Evolutionary conservation across 2,113 vertebrate species (phyloP).

Genomic region (Pachycephala philippinensis): DNA sequence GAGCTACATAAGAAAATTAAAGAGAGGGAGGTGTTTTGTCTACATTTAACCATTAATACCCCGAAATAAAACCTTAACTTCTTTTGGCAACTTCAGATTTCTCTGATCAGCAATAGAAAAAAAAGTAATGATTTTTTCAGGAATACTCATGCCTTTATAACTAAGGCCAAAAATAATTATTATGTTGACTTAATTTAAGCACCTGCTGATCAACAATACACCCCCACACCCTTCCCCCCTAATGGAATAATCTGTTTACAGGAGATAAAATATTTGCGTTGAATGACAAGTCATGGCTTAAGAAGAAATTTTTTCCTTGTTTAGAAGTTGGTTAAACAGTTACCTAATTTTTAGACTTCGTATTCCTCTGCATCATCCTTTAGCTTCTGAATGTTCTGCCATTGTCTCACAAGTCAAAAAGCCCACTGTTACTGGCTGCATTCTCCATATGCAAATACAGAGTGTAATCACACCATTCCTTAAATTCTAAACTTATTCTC

Average conservation of each 20-base stretch:
- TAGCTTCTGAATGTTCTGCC: not conserved
- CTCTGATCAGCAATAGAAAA: not conserved
- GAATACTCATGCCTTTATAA: not conserved
- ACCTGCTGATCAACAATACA: not conserved
- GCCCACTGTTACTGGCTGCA: not conserved
- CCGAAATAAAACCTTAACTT: not conserved
- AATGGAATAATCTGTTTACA: not conserved
- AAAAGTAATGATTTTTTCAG: not conserved
- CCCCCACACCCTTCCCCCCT: not conserved
- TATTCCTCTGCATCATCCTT: not conserved
- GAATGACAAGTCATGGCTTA: not conserved
- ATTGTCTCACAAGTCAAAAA: not conserved
- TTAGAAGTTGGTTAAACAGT: not conserved
- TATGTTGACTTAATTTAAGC: not conserved
- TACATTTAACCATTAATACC: not conserved
- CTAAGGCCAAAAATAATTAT: not conserved
- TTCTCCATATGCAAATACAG: not conserved
- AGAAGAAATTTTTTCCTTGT: not conserved
- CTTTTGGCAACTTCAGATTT: not conserved
- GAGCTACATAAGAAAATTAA: not conserved
- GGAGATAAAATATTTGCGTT: not conserved
- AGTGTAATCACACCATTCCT: not conserved
- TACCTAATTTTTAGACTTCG: not conserved
- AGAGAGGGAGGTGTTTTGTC: not conserved
- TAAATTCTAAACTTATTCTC: not conserved